Conservation (phyloP, 2,113 vertebrate species). For the Chaetops frenatus region DNA sequence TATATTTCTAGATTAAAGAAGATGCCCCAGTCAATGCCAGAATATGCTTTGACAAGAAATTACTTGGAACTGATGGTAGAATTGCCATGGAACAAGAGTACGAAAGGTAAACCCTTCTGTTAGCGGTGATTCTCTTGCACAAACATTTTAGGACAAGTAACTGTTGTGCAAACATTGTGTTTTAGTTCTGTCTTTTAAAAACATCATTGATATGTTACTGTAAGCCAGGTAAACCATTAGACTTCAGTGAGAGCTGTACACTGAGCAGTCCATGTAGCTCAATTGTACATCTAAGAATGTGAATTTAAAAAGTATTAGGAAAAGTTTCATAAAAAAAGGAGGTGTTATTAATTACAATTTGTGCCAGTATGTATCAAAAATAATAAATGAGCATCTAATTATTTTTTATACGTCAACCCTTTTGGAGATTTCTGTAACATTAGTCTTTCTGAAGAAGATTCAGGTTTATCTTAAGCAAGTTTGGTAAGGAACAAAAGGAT, state of each 20-base stretch:
- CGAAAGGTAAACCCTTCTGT: constrained; percentile 70
- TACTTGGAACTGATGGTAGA: constrained; percentile 98
- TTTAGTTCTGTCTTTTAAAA: background rate
- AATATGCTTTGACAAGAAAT: constrained; percentile 92
- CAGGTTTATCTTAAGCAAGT: background rate
- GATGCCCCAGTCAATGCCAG: constrained; percentile 98
- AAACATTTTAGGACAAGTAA: background rate
- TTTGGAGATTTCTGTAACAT: background rate
- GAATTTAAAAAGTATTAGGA: background rate
- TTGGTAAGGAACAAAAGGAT: background rate
- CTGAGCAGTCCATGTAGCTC: background rate
- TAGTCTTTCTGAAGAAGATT: background rate
- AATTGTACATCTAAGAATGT: background rate
- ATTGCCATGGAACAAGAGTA: constrained; percentile 92
- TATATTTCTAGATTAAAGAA: constrained; percentile 84
- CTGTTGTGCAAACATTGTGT: background rate
- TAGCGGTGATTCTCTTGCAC: background rate
- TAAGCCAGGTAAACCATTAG: background rate
- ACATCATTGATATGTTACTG: background rate
- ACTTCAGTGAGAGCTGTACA: background rate
- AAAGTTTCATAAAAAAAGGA: background rate
- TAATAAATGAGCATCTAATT: background rate
- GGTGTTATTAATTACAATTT: background rate
- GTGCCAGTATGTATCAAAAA: background rate
- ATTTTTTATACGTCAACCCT: background rate